These are phyloP conservation scores for Balanococcus diminutus DNA, from an alignment of 2,888 invertebrate species.

Conservation along the genomic window DNA sequence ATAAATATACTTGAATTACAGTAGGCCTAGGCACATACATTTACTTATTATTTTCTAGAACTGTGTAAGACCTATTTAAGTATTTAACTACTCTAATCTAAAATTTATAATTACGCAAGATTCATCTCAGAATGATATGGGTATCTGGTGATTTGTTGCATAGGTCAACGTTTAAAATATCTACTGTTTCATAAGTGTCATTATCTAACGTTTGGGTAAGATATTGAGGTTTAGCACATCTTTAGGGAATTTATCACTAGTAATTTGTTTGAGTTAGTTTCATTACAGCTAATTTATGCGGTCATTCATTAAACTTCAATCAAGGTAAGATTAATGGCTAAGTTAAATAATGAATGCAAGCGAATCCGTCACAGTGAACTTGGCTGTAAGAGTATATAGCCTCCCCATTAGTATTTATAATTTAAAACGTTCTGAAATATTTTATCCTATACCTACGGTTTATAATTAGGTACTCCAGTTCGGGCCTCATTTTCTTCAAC, in stretches of 20 bases:
- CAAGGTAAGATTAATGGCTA: slow-evolving; percentile 38
- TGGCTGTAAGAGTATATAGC: neutral
- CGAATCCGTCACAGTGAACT: slow-evolving; percentile 1
- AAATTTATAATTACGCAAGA: no score
- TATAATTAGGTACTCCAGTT: no score
- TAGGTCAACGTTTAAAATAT: slow-evolving; percentile 21
- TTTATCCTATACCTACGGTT: neutral
- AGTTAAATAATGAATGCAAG: slow-evolving; percentile 41
- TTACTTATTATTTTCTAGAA: no score
- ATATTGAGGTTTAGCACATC: slow-evolving; percentile 43
- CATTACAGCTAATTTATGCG: slow-evolving; percentile 27
- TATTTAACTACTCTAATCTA: no score
- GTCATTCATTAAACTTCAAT: slow-evolving; percentile 44
- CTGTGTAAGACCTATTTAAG: no score
- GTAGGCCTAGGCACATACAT: no score
- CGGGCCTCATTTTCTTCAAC: no score
- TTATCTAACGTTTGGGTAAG: slow-evolving; percentile 20
- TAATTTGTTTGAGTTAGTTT: slow-evolving; percentile 43
- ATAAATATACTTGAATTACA: no score
- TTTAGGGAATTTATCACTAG: slow-evolving; percentile 18
- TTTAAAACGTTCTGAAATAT: slow-evolving; percentile 4
- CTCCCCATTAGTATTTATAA: neutral
- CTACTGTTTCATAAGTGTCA: slow-evolving; percentile 27
- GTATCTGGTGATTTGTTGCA: neutral
- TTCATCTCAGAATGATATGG: neutral